Evolutionary conservation across 2,888 invertebrate genomes (phyloP), one percentile per base, ranked within the genome.

Genomic region (Tetranychus truncatus): DNA sequence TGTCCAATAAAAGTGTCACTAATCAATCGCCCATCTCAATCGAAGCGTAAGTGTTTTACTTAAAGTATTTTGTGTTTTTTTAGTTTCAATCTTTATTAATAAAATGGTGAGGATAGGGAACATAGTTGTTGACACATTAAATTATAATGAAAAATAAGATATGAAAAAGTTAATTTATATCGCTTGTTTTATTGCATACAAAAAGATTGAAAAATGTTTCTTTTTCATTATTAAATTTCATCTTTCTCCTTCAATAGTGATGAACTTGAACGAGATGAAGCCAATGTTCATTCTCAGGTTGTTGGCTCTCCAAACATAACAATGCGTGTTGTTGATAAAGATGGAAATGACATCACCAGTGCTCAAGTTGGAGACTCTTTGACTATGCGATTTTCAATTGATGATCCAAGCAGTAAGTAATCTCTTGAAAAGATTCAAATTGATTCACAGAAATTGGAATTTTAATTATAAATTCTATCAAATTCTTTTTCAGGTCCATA

Each of bases 251-350:
- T 18, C 45, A 6, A 69, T 69, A 69, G 9, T 69, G 20, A 69
- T 69, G 20, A 9, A 20, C 69, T 67, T 67, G 67, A 69, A 69
- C 55, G 73, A 45, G 73, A 73, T 11, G 73, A 73, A 65, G 24
- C 34, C 21, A 55, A 73, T 34, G 45, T 73, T 21, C 73, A 73
- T 34, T 73, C 73, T 6, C 65, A 55, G n/a, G 82, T 91, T 81
- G 94, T 95, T 77, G 93, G 93, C 84, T 93, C 93, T 76, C 94
- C 94, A 77, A 94, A 94, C 84, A 93, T 94, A 76, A 90, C 92
- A 66, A 94, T 95, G 94, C 80, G 82, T 72, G 84, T 84, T 77
- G 83, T 84, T 0, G 83, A 92, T 91, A 81, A 88, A 80, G 91
- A 91, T 76, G 89, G 88, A 80, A 91, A 91, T 80, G 89, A 90